Base-by-base conservation (phyloP, 2,113 vertebrate genomes). In the Hemiscyllium ocellatum region DNA sequence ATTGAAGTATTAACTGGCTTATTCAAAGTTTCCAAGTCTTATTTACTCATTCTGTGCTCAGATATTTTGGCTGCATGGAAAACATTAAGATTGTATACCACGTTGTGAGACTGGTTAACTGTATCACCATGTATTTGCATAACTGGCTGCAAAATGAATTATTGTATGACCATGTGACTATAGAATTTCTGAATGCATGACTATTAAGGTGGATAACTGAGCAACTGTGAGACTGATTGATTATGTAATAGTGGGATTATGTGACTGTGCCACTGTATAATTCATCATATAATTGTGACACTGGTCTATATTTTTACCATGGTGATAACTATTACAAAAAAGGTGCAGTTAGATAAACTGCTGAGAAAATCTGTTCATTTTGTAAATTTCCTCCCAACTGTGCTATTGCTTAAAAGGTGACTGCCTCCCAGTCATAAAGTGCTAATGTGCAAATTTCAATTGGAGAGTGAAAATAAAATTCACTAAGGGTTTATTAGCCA, bases 381-480 rank as follows among this genome's bases (percentile, higher is more conserved):
- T 91, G 56, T n/a, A 61, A 65, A 33, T 91, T 93, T 61, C 89
- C n/a, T 93, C 89, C 61, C 61, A 68, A 65, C 15, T 91, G 87
- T 61, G 87, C 56, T 91, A 65, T 91, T 29, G n/a, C 87, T 56
- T 91, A 91, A 91, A 91, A 89, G 86, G 86, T 89, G 50, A 89
- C 86, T 52, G 56, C 86, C 24, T 52, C 50, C 86, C 24, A 56
- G 26, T 89, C 56, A 56, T 29, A 89, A 89, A 33, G 15, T 91
- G 52, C 13, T n/a, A 91, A 91, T 65, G n/a, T 91, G 52, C 26
- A 91, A 91, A 65, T 61, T 61, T 7, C 52, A 65, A 91, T n/a
- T 19, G 87, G 52, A 90, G 26, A 91, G 29, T 56, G 87, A 91
- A 91, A 52, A 56, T 12, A 61, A 65, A 33, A n/a, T 29, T 17